Evolutionary conservation across 2,797 vertebrate genomes (phyloP).

Genomic region (Halcyon chelicuti): DNA sequence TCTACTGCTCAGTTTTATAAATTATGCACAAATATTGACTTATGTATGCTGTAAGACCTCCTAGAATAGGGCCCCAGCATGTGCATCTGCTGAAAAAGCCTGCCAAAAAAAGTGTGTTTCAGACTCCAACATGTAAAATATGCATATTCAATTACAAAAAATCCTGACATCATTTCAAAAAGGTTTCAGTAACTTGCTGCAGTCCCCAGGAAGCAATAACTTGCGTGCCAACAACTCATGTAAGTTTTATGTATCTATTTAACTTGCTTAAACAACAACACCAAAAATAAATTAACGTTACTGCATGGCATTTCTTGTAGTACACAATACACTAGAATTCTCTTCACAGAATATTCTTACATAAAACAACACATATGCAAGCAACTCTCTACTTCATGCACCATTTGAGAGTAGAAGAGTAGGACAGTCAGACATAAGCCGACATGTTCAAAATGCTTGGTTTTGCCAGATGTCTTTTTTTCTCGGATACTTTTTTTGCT

Average conservation of each 20-base stretch:
- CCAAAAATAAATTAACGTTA: slow-evolving; percentile 18
- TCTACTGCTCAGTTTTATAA: slow-evolving; percentile 36
- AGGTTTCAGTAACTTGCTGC: slow-evolving; percentile 34
- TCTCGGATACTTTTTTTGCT: slow-evolving; percentile 15
- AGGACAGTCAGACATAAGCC: background rate
- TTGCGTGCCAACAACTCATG: slow-evolving; percentile 39
- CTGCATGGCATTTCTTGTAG: background rate
- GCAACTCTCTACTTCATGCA: background rate
- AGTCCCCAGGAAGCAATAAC: slow-evolving; percentile 17
- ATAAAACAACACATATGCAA: background rate
- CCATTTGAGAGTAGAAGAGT: background rate
- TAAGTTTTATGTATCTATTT: slow-evolving; percentile 23
- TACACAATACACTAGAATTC: background rate
- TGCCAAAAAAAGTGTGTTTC: slow-evolving; percentile 65
- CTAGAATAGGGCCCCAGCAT: slow-evolving; percentile 10
- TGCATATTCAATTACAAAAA: slow-evolving; percentile 65
- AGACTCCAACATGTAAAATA: slow-evolving; percentile 54
- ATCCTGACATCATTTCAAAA: slow-evolving; percentile 65
- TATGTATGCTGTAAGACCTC: slow-evolving; percentile 9
- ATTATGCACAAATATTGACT: slow-evolving; percentile 55
- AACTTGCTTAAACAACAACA: background rate
- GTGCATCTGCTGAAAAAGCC: slow-evolving; percentile 44
- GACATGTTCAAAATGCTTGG: background rate
- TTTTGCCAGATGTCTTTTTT: slow-evolving; percentile 66
- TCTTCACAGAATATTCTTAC: background rate